Conservation (phyloP, 2,888 invertebrate genomes). For the Drosophila affinis region DNA sequence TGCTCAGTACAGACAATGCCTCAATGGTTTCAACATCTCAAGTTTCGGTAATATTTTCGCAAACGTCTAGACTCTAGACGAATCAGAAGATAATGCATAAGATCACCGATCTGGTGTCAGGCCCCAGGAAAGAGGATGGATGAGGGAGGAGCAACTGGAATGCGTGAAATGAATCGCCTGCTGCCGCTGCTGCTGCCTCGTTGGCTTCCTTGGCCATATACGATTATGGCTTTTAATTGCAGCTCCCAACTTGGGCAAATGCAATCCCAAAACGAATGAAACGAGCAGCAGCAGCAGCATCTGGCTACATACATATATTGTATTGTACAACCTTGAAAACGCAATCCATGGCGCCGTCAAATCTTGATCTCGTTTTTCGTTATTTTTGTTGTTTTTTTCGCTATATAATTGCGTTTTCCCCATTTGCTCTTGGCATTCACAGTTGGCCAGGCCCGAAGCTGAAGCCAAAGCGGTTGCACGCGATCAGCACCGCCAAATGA, state of each 20-base stretch:
- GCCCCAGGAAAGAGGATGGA: constrained; percentile 46
- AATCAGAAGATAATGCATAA: constrained; percentile 16
- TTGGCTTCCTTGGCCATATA: constrained; percentile 54
- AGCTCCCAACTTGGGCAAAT: constrained; percentile 71
- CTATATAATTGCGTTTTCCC: constrained; percentile 65
- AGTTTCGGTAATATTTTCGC: constrained; percentile 59
- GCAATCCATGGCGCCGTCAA: constrained; percentile 69
- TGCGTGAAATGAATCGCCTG: constrained; percentile 36
- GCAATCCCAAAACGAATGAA: constrained; percentile 49
- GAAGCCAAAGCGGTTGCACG: constrained; percentile 55
- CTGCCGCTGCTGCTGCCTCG: not conserved
- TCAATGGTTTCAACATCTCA: constrained; percentile 67
- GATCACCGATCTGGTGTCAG: constrained; percentile 62
- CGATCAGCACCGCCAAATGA: constrained; percentile 62
- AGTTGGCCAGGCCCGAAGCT: constrained; percentile 42
- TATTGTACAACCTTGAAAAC: constrained; percentile 72
- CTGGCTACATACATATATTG: constrained; percentile 23
- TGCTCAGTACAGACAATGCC: constrained; percentile 42
- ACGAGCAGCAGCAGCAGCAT: not conserved
- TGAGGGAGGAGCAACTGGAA: constrained; percentile 34
- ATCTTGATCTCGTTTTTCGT: constrained; percentile 73
- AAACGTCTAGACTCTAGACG: constrained; percentile 39
- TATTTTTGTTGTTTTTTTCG: constrained; percentile 33
- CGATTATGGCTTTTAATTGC: constrained; percentile 72
- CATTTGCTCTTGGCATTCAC: constrained; percentile 74